A percentile compares a stretch with the other conserved stretches of the same genome.
Conservation (phyloP, 2,797 vertebrate genomes). For the Euphonia xanthogaster region DNA sequence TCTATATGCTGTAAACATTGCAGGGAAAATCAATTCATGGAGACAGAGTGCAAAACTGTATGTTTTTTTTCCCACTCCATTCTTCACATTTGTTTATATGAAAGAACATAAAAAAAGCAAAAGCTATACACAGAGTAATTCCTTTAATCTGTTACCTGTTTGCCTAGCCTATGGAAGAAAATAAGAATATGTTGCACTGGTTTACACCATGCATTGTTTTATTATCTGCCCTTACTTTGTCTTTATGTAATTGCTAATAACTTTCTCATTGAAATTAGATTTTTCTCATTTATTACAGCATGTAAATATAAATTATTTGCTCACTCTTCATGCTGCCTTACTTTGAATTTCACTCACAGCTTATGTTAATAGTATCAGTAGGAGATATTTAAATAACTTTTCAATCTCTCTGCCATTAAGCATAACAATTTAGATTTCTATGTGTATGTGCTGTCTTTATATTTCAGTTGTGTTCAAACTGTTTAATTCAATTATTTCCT, state of each 20-base stretch:
- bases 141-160: neutral
- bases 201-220: neutral
- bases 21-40: neutral
- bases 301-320: neutral
- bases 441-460: neutral
- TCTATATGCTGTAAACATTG: neutral
- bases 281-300: neutral
- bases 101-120: neutral
- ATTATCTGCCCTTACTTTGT: neutral
- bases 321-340: neutral
- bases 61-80: neutral
- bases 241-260: neutral
- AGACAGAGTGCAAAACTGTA: neutral
- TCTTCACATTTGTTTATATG: neutral
- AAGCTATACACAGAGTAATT: neutral
- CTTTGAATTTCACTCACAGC: neutral
- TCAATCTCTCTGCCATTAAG: neutral
- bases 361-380: neutral
- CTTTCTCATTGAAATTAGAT: neutral
- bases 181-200: neutral
- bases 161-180: neutral
- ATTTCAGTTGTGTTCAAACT: constrained; percentile 40
- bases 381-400: neutral
- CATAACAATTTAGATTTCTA: neutral
- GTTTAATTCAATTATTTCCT: constrained; percentile 66